Percentiles rank a stretch among this genome's conserved stretches.
Evolutionary conservation across 2,113 vertebrate genomes (phyloP).

Genomic region (Phrynosoma blainvillii): DNA sequence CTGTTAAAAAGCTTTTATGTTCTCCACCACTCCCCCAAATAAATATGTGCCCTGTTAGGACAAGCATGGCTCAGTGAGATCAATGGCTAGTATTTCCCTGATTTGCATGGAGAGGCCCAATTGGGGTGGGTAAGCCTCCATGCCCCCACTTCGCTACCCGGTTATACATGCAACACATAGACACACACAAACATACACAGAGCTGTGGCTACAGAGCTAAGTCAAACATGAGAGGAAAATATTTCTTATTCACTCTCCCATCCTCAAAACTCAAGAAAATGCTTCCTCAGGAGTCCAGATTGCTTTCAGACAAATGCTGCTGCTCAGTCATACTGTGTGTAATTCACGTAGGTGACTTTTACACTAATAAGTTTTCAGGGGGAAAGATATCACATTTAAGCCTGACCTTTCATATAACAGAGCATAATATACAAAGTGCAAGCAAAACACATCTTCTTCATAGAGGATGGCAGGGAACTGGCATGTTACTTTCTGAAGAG

Average conservation of each 20-base stretch:
- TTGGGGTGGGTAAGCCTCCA: too few relatives aligned
- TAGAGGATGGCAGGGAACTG: conserved; percentile 51
- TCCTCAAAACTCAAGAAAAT: conserved; percentile 32
- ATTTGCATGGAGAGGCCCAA: too few relatives aligned
- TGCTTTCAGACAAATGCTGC: conserved; percentile 59
- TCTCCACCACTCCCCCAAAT: too few relatives aligned
- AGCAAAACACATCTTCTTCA: conserved; percentile 56
- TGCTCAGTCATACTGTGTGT: conserved; percentile 54
- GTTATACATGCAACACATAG: too few relatives aligned
- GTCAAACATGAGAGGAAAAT: background rate
- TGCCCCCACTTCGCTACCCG: too few relatives aligned
- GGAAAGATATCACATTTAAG: conserved; percentile 66
- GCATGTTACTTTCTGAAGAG: conserved; percentile 59
- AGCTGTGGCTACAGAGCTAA: too few relatives aligned
- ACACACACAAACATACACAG: too few relatives aligned
- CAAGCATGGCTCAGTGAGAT: too few relatives aligned
- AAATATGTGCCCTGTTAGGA: too few relatives aligned
- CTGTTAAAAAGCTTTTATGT: too few relatives aligned
- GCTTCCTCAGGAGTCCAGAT: conserved; percentile 62
- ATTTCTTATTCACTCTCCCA: background rate
- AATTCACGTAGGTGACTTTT: conserved; percentile 73
- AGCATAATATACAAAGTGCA: conserved; percentile 67
- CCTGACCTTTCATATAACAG: conserved; percentile 72
- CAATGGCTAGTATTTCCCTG: too few relatives aligned
- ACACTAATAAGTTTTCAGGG: conserved; percentile 27